These are phyloP conservation scores for Patagioenas fasciata DNA, from an alignment of 2,113 vertebrate genomes.

Conservation along the genomic window DNA sequence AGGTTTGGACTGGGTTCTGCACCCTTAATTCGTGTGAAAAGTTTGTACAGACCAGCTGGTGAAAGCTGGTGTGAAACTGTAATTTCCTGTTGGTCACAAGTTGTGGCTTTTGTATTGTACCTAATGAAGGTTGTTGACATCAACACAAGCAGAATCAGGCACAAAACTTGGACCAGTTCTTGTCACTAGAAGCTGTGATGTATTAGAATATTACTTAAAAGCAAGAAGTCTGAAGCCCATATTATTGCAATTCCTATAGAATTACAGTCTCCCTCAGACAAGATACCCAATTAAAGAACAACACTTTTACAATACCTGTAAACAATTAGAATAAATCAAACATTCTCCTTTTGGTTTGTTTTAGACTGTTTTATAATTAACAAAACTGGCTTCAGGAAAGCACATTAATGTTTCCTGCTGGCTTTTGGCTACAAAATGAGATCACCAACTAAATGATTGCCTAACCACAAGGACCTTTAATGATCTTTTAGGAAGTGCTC, in stretches of 20 bases:
- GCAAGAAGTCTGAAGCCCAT: background rate
- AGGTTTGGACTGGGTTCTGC: background rate
- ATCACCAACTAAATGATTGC: background rate
- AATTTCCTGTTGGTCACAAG: background rate
- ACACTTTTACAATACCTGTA: background rate
- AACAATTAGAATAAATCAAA: conserved; percentile 66
- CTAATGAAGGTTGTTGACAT: background rate
- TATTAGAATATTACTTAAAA: background rate
- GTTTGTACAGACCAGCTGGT: background rate
- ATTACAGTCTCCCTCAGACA: background rate
- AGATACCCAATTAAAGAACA: background rate
- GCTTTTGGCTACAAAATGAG: conserved; percentile 61
- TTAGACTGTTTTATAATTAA: conserved; percentile 69
- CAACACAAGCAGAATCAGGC: background rate
- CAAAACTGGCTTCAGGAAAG: conserved; percentile 43
- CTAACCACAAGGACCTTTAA: conserved; percentile 18
- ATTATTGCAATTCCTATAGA: background rate
- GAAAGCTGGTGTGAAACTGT: background rate
- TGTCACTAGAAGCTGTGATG: background rate
- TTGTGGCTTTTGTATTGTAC: background rate
- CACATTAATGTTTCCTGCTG: conserved; percentile 55
- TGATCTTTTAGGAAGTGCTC: background rate
- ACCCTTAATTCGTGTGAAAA: background rate
- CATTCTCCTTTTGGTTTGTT: conserved; percentile 44
- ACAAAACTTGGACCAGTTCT: background rate